Conservation (phyloP, 2,888 invertebrate genomes). For the Campoplex capitator region DNA sequence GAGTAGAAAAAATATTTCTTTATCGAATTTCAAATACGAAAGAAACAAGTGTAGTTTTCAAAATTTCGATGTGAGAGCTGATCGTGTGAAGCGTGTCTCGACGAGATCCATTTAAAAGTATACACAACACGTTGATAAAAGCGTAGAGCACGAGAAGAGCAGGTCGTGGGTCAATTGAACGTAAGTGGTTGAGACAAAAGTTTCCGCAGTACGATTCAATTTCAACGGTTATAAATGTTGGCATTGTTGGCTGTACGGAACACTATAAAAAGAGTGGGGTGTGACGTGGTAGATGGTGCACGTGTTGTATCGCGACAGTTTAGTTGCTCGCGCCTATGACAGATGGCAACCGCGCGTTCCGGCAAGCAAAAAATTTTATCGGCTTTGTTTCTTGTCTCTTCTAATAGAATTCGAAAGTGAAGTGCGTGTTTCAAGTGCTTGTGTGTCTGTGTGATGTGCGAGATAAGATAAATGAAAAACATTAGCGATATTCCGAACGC, state of each 20-base stretch:
- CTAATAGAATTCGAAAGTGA: background rate
- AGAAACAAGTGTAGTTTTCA: too few species aligned
- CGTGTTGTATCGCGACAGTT: background rate
- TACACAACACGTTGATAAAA: background rate
- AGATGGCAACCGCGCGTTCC: background rate
- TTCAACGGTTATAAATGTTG: background rate
- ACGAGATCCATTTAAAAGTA: slow-evolving; percentile 1
- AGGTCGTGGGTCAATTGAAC: slow-evolving; percentile 9
- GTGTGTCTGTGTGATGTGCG: background rate
- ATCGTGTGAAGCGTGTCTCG: background rate
- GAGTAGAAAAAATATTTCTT: too few species aligned
- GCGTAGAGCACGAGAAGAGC: background rate
- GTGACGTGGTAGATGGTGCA: background rate
- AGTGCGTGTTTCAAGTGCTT: background rate
- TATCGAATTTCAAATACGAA: too few species aligned
- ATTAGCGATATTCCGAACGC: background rate
- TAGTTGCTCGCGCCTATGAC: background rate
- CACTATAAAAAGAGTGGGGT: background rate
- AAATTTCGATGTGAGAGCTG: background rate
- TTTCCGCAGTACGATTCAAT: slow-evolving; percentile 1
- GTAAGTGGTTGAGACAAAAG: background rate
- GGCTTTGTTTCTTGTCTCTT: background rate
- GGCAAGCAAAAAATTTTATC: background rate
- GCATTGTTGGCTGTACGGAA: background rate
- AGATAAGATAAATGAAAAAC: slow-evolving; percentile 4